phyloP scores from a whole-genome alignment of 2,888 invertebrate species.

The Melinaea marsaeus region DNA sequence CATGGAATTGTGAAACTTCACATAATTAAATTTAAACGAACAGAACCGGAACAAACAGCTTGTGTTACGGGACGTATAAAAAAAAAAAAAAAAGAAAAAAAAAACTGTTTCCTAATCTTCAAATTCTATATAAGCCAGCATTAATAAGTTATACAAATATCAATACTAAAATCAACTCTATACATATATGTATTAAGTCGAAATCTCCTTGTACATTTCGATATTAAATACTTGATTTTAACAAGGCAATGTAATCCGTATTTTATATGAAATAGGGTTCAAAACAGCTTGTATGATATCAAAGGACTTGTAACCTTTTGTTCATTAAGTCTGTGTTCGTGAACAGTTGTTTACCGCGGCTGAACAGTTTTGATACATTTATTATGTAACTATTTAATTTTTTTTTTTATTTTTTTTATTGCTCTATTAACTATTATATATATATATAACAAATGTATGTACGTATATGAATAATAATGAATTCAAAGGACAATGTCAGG shows the following conservation, averaged over 20 bases:
- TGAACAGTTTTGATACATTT: slow-evolving; percentile 48
- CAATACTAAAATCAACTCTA: slow-evolving; percentile 37
- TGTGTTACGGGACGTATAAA: slow-evolving; percentile 36
- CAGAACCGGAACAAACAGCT: slow-evolving; percentile 18
- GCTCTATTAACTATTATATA: no score
- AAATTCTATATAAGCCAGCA: slow-evolving; percentile 67
- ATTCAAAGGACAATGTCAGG: no score
- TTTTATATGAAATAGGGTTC: neutral
- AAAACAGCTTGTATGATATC: neutral
- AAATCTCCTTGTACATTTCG: slow-evolving; percentile 36
- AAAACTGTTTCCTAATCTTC: slow-evolving; percentile 68
- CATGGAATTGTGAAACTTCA: neutral
- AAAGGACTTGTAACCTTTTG: slow-evolving; percentile 50
- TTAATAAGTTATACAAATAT: slow-evolving; percentile 64
- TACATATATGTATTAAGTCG: slow-evolving; percentile 11
- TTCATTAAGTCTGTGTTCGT: slow-evolving; percentile 53
- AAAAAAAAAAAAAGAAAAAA: slow-evolving; percentile 51
- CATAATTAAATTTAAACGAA: slow-evolving; percentile 3
- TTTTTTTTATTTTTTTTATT: slow-evolving; percentile 10
- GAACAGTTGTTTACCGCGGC: slow-evolving; percentile 50
- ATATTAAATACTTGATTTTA: neutral
- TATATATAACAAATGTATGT: no score
- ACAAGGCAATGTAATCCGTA: neutral
- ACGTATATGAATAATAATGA: no score
- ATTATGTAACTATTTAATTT: slow-evolving; percentile 3